Percentiles rank a stretch among this genome's conserved stretches.
These are phyloP conservation scores for Netelia melanura DNA, from an alignment of 2,888 invertebrate genomes.

Conservation along the genomic window DNA sequence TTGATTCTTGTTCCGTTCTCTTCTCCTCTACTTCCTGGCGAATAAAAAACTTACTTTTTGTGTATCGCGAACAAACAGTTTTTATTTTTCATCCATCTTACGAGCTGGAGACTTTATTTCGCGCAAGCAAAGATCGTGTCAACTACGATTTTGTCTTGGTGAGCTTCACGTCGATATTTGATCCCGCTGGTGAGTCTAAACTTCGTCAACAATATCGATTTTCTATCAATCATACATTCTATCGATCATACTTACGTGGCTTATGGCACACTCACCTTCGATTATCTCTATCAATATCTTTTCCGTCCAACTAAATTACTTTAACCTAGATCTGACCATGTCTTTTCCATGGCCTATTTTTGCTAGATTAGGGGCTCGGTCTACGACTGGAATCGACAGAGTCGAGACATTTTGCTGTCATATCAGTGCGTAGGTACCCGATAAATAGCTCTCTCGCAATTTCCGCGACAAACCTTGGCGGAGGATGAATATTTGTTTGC, in stretches of 20 bases:
- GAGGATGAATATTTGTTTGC: slow-evolving; percentile 58
- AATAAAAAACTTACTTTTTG: slow-evolving; percentile 7
- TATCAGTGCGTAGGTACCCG: not conserved
- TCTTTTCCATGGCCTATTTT: not conserved
- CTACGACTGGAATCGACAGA: not conserved
- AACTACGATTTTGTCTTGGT: too few relatives aligned
- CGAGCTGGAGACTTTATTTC: not conserved
- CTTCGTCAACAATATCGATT: too few relatives aligned
- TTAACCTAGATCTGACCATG: not conserved
- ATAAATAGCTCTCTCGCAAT: not conserved
- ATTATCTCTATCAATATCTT: too few relatives aligned
- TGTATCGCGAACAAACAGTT: not conserved
- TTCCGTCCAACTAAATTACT: too few relatives aligned
- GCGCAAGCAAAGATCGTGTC: too few relatives aligned
- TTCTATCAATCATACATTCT: too few relatives aligned
- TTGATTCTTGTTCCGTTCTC: slow-evolving; percentile 43
- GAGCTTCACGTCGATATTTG: too few relatives aligned
- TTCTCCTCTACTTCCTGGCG: slow-evolving; percentile 25
- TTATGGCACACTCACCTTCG: too few relatives aligned
- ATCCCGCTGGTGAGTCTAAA: too few relatives aligned
- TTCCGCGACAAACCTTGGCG: slow-evolving; percentile 15
- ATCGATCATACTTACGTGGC: too few relatives aligned
- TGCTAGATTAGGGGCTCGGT: not conserved
- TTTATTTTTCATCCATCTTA: not conserved
- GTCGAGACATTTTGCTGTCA: slow-evolving; percentile 4